phyloP scores from a whole-genome alignment of 1,140 invertebrate genomes.

The Lepidurus packardi region DNA sequence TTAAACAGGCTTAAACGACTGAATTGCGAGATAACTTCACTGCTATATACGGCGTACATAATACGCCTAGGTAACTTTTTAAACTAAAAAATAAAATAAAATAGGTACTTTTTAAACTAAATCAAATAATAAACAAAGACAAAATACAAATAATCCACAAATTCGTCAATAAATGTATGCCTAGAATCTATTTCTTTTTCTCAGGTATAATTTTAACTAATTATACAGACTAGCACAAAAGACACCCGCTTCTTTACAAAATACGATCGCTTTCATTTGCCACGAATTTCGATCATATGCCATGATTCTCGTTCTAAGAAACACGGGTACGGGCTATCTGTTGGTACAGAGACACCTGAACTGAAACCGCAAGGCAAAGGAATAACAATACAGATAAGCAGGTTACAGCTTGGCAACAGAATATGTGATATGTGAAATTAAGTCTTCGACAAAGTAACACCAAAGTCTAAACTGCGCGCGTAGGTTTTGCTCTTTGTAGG shows the following conservation, averaged over 20 bases:
- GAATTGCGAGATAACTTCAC: too few relatives aligned
- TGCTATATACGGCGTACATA: too few relatives aligned
- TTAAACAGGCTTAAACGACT: too few relatives aligned
- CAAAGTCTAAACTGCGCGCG: neutral
- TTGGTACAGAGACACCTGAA: neutral
- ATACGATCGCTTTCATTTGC: slow-evolving; percentile 1
- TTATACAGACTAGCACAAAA: slow-evolving; percentile 8
- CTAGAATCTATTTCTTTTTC: neutral
- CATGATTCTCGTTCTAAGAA: neutral
- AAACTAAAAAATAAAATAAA: too few relatives aligned
- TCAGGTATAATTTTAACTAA: neutral
- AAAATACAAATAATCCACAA: too few relatives aligned
- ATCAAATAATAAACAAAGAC: too few relatives aligned
- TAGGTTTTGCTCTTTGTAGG: neutral
- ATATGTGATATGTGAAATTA: slow-evolving; percentile 12
- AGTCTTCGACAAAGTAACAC: neutral
- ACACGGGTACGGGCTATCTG: neutral
- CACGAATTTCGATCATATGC: neutral
- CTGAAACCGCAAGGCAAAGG: neutral
- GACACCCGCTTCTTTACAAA: slow-evolving; percentile 8
- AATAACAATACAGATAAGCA: neutral
- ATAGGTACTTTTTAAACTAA: too few relatives aligned
- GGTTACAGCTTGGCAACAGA: neutral
- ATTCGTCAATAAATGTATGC: neutral
- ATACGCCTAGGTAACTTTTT: too few relatives aligned